Conservation (phyloP, 2,888 invertebrate genomes). For the Buathra laborator region DNA sequence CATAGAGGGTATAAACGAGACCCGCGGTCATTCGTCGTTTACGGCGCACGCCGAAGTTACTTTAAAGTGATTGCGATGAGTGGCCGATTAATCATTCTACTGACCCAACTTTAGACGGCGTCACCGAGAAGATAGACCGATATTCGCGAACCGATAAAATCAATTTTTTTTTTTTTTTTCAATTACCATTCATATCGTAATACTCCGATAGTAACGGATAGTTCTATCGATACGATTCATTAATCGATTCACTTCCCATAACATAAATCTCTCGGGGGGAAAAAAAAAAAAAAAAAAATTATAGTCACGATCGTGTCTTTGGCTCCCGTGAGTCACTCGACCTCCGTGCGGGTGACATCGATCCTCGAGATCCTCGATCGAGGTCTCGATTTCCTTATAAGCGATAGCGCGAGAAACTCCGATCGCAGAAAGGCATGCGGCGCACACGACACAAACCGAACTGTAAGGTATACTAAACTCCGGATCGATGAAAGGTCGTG, state of each 20-base stretch:
- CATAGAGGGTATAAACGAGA: conserved; percentile 56
- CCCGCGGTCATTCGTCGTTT: conserved; percentile 62
- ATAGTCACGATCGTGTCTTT: conserved; percentile 60
- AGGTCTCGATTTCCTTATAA: conserved; percentile 71
- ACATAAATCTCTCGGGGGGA: conserved; percentile 34
- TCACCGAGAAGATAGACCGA: conserved; percentile 7
- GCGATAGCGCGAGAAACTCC: conserved; percentile 37
- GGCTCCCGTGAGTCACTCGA: conserved; percentile 67
- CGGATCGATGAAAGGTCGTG: conserved; percentile 61
- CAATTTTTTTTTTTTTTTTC: not conserved
- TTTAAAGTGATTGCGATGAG: conserved; percentile 48
- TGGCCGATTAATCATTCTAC: conserved; percentile 43
- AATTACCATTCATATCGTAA: conserved; percentile 21
- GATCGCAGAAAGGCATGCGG: conserved; percentile 28
- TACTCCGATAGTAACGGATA: not conserved
- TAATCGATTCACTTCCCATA: conserved; percentile 49
- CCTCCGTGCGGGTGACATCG: conserved; percentile 67
- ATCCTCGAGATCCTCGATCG: conserved; percentile 66
- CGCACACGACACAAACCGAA: conserved; percentile 17
- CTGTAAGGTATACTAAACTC: not conserved
- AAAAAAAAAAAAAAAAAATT: conserved; percentile 16
- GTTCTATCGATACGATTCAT: not conserved
- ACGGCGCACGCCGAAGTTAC: conserved; percentile 48
- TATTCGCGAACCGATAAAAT: conserved; percentile 1
- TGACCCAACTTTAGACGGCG: not conserved